phyloP scores from a whole-genome alignment of 1,140 invertebrate species.

The Coptotermes formosanus region DNA sequence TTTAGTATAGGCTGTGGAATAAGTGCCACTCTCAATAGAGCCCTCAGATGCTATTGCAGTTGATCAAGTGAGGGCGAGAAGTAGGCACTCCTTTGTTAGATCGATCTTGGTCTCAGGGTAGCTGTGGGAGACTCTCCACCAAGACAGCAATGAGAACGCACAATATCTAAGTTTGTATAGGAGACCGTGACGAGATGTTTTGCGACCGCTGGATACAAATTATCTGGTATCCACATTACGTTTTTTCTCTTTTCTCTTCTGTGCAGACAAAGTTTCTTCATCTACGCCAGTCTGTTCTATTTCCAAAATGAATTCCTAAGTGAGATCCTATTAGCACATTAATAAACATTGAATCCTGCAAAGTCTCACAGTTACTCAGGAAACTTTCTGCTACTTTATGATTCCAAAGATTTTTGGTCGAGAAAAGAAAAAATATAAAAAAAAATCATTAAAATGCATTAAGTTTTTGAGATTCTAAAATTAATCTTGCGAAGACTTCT shows the following conservation, averaged over 20 bases:
- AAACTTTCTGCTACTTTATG: neutral
- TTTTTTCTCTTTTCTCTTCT: neutral
- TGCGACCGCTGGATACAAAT: neutral
- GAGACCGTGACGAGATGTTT: neutral
- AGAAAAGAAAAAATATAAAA: neutral
- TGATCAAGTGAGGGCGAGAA: neutral
- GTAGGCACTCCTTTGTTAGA: neutral
- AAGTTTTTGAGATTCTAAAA: neutral
- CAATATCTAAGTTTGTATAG: neutral
- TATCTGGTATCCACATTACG: neutral
- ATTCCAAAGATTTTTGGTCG: neutral
- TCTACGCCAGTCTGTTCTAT: too few species aligned
- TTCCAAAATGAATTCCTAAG: neutral
- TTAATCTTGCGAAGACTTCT: neutral
- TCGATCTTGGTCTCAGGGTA: too few species aligned
- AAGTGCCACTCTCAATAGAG: too few species aligned
- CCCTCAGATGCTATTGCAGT: neutral
- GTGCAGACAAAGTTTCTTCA: neutral
- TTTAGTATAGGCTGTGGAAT: too few species aligned
- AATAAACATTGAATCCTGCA: neutral
- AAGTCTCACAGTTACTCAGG: neutral
- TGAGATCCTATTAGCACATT: neutral
- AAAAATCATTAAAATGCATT: slow-evolving; percentile 6
- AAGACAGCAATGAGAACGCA: neutral
- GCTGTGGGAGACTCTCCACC: neutral